These are phyloP conservation scores for Biston stratarius DNA, from an alignment of 2,888 invertebrate genomes.

Conservation along the genomic window DNA sequence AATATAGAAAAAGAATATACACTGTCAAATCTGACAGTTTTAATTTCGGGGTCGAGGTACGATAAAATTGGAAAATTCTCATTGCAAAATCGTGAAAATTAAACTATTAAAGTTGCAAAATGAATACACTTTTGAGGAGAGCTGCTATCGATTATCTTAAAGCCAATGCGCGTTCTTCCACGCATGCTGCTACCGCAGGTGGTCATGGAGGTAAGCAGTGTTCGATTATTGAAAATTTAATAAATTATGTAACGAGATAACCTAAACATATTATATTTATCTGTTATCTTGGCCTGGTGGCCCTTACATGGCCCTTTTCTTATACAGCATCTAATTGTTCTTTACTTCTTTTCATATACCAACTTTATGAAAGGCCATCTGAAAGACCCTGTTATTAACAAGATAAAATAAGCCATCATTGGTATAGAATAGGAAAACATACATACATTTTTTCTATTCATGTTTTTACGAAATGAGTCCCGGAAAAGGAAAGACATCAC, in stretches of 20 bases:
- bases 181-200: constrained; percentile 77
- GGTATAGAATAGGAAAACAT: too few species aligned
- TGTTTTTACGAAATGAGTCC: too few species aligned
- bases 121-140: constrained; percentile 79
- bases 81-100: background rate
- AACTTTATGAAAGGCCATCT: background rate
- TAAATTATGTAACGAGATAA: constrained; percentile 81
- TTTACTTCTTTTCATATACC: background rate
- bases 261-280: constrained; percentile 59
- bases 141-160: constrained; percentile 79
- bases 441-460: too few species aligned
- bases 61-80: background rate
- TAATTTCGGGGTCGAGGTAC: too few species aligned
- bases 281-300: constrained; percentile 55
- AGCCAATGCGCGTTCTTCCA: constrained; percentile 73
- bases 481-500: too few species aligned
- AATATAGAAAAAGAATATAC: too few species aligned
- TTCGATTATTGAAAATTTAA: constrained; percentile 39
- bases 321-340: background rate
- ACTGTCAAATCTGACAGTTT: too few species aligned
- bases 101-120: constrained; percentile 52
- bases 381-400: too few species aligned
- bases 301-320: constrained; percentile 18
- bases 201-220: constrained; percentile 74
- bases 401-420: background rate